Conservation (phyloP, 2,888 invertebrate genomes). For the Pseudanteris insignis region DNA sequence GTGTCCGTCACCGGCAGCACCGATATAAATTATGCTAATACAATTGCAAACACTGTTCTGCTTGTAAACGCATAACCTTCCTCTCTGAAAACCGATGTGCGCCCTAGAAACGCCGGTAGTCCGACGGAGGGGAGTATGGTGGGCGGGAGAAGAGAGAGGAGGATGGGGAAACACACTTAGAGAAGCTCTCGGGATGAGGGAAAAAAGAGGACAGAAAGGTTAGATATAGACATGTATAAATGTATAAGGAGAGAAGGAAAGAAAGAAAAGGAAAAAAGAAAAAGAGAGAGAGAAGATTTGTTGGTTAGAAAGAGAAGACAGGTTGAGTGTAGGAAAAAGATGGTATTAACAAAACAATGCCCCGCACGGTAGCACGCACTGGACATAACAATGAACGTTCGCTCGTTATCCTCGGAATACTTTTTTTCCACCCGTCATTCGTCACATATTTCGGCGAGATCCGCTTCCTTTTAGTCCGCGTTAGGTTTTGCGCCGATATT, state of each 20-base stretch:
- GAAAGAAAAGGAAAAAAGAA: not conserved
- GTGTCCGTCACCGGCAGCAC: conserved; percentile 17
- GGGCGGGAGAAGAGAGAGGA: no score
- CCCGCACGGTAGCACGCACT: conserved; percentile 12
- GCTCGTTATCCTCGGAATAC: conserved; percentile 33
- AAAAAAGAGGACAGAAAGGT: no score
- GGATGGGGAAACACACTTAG: no score
- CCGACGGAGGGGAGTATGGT: no score
- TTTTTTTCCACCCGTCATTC: conserved; percentile 30
- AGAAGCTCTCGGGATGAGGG: no score
- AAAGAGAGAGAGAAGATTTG: not conserved
- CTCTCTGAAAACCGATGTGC: conserved; percentile 13
- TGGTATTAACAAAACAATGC: conserved; percentile 28
- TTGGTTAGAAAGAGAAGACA: no score
- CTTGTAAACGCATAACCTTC: conserved; percentile 24
- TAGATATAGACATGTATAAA: no score
- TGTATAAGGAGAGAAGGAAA: not conserved
- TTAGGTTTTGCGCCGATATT: conserved; percentile 7
- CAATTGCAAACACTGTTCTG: conserved; percentile 33
- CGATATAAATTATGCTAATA: conserved; percentile 40
- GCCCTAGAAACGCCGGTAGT: conserved; percentile 2
- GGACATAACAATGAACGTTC: conserved; percentile 32
- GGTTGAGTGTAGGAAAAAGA: not conserved
- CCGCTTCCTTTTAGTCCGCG: conserved; percentile 13
- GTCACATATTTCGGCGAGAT: conserved; percentile 26